These are phyloP conservation scores for Pipistrellus pipistrellus DNA, from an alignment of 2,797 vertebrate genomes.

Conservation along the genomic window DNA sequence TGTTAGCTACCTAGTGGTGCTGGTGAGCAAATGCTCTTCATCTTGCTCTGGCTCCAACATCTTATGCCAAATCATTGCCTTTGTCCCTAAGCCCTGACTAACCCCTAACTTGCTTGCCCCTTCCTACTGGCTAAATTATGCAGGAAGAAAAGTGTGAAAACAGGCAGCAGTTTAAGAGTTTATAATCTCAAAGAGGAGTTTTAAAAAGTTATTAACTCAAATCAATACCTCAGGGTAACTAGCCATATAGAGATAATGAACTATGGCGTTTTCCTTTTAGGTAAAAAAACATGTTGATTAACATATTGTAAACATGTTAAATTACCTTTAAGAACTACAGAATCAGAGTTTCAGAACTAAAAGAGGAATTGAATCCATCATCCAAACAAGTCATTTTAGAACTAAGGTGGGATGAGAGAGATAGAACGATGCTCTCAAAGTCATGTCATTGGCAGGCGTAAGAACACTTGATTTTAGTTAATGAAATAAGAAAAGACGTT, in stretches of 20 bases:
- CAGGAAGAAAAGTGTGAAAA: background rate
- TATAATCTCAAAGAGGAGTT: background rate
- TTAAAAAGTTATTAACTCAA: background rate
- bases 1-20: background rate
- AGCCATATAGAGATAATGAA: background rate
- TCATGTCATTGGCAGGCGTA: background rate
- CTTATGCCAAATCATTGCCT: background rate
- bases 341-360: background rate
- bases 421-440: background rate
- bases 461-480: conserved; percentile 9
- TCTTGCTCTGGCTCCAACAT: background rate
- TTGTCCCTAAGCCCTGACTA: background rate
- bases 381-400: background rate
- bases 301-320: background rate
- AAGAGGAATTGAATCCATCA: background rate
- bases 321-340: background rate
- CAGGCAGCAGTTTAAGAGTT: background rate
- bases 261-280: background rate
- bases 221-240: background rate
- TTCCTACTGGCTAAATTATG: background rate
- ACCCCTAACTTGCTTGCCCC: background rate
- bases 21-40: background rate
- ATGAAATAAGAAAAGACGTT: background rate
- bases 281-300: background rate
- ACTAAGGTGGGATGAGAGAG: background rate